A percentile compares a stretch with the other conserved stretches of the same genome.
phyloP scores from a whole-genome alignment of 1,140 invertebrate species.

The Pygmarrhopalites habei region DNA sequence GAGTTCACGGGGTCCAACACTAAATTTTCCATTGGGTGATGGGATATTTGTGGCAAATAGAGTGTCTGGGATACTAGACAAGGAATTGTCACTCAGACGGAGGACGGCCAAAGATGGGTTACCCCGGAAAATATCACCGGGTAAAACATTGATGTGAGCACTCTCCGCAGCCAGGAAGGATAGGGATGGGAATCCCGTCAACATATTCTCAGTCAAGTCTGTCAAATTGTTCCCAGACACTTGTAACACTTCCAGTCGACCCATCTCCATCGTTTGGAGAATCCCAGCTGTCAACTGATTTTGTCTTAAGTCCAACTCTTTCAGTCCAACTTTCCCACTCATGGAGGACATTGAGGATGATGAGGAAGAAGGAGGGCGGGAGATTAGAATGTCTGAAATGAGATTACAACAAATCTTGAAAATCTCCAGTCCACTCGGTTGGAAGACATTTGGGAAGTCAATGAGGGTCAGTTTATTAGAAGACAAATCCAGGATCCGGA shows the following conservation, averaged over 20 bases:
- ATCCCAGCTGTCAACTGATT: conserved; percentile 55
- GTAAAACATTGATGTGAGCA: conserved; percentile 58
- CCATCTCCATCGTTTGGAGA: conserved; percentile 56
- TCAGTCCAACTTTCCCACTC: conserved; percentile 53
- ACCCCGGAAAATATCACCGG: conserved; percentile 55
- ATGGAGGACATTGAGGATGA: conserved; percentile 50
- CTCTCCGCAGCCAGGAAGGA: conserved; percentile 62
- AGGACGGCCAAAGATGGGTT: conserved; percentile 42
- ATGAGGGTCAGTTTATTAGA: conserved; percentile 53
- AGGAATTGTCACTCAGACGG: conserved; percentile 41
- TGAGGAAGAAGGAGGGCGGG: neutral
- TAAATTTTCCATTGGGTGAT: conserved; percentile 6
- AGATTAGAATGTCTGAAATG: conserved; percentile 25
- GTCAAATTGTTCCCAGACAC: conserved; percentile 70
- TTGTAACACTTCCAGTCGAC: conserved; percentile 60
- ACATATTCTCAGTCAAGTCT: conserved; percentile 56
- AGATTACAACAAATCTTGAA: conserved; percentile 38
- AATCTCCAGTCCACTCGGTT: conserved; percentile 41
- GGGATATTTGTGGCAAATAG: conserved; percentile 40
- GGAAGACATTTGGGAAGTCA: conserved; percentile 44
- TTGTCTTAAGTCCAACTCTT: conserved; percentile 61
- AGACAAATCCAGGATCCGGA: conserved; percentile 56
- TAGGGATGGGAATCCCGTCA: conserved; percentile 65
- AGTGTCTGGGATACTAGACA: conserved; percentile 37
- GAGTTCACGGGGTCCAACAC: conserved; percentile 60